phyloP scores from a whole-genome alignment of 2,797 vertebrate genomes.

The Craterocephalus amniculus region DNA sequence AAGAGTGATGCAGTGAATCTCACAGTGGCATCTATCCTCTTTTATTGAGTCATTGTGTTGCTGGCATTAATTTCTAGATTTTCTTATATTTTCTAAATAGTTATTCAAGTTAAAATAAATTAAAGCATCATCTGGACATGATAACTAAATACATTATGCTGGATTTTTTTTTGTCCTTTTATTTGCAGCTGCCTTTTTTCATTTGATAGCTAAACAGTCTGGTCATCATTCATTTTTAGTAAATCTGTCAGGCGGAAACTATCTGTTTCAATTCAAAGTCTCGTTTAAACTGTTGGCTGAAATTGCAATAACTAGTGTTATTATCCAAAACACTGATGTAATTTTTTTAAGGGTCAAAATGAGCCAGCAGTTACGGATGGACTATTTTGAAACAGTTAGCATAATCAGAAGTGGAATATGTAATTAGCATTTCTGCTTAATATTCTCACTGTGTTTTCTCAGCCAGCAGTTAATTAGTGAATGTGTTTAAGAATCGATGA shows the following conservation, averaged over 20 bases:
- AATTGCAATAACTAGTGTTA: constrained; percentile 56
- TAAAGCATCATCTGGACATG: too few relatives aligned
- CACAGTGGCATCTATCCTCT: too few relatives aligned
- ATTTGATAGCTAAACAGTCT: constrained; percentile 10
- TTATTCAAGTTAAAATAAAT: too few relatives aligned
- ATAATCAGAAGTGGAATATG: constrained; percentile 23
- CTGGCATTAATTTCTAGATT: too few relatives aligned
- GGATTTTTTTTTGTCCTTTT: too few relatives aligned
- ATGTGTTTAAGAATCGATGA: constrained; percentile 12
- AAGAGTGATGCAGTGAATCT: too few relatives aligned
- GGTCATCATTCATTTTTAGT: constrained; percentile 16
- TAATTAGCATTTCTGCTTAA: constrained; percentile 8
- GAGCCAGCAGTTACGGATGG: constrained; percentile 7
- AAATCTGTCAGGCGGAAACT: constrained; percentile 35
- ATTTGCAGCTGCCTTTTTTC: not conserved
- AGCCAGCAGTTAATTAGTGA: not conserved
- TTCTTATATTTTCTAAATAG: too few relatives aligned
- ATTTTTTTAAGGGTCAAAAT: constrained; percentile 32
- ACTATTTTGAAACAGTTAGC: constrained; percentile 34
- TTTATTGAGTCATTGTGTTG: too few relatives aligned
- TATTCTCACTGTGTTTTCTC: not conserved
- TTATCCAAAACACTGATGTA: constrained; percentile 57
- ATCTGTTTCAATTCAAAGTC: constrained; percentile 44
- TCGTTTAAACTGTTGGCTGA: constrained; percentile 21
- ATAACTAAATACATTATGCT: too few relatives aligned